Conservation (phyloP, 2,113 vertebrate genomes). For the Synodontis membranacea region DNA sequence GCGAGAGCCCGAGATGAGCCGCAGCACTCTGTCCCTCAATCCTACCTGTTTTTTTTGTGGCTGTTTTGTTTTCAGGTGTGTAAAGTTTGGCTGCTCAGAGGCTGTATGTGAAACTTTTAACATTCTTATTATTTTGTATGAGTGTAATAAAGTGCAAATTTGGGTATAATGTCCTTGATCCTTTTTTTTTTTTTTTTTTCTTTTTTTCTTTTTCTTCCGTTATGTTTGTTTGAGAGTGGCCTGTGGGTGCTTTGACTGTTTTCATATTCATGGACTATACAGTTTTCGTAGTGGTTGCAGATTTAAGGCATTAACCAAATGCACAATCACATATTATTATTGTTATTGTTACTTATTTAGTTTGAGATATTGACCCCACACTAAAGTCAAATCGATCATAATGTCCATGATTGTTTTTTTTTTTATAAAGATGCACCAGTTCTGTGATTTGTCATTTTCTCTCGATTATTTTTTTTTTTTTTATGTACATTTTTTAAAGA, state of each 20-base stretch:
- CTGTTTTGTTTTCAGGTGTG: conserved; percentile 66
- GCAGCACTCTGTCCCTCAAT: conserved; percentile 46
- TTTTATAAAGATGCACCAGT: too few relatives aligned
- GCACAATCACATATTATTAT: too few relatives aligned
- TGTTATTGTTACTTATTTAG: too few relatives aligned
- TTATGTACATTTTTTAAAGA: too few relatives aligned
- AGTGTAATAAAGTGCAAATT: conserved; percentile 79
- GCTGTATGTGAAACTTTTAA: conserved; percentile 79
- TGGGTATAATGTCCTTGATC: conserved; percentile 57
- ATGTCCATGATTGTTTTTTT: too few relatives aligned
- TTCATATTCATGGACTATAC: not conserved
- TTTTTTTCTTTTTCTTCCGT: not conserved
- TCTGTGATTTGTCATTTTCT: too few relatives aligned
- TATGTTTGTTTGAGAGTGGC: not conserved
- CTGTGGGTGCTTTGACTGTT: not conserved
- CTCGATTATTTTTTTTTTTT: too few relatives aligned
- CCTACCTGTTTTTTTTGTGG: conserved; percentile 44
- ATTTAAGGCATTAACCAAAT: too few relatives aligned
- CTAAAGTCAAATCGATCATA: too few relatives aligned
- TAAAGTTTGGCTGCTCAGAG: conserved; percentile 62
- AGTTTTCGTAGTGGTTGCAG: not conserved
- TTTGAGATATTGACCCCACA: too few relatives aligned
- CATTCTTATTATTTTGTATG: conserved; percentile 81
- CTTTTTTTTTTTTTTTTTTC: not conserved
- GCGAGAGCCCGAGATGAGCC: conserved; percentile 52